Conservation (phyloP, 1,140 invertebrate species). For the Drosophila repleta region DNA sequence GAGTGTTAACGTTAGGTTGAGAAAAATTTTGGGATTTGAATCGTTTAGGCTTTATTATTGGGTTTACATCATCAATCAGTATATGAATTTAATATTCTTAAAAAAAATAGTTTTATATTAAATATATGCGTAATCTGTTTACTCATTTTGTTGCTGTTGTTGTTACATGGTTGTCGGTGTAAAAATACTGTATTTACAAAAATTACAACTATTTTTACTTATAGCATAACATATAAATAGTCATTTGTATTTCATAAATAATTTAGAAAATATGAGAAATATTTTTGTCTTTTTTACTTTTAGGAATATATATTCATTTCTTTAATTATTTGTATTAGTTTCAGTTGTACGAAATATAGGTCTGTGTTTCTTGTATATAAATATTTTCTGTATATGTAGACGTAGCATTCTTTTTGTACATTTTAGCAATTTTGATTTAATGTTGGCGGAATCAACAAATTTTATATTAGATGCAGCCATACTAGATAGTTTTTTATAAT, state of each 20-base stretch:
- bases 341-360: constrained; percentile 73
- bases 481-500: constrained; percentile 6
- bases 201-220: constrained; percentile 72
- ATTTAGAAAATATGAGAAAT: constrained; percentile 83
- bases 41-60: constrained; percentile 61
- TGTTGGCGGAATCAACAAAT: constrained; percentile 25
- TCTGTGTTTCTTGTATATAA: constrained; percentile 63
- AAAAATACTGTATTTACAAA: constrained; percentile 81
- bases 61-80: constrained; percentile 49
- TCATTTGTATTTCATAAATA: constrained; percentile 78
- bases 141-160: constrained; percentile 36
- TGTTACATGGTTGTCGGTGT: constrained; percentile 53
- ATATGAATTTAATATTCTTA: constrained; percentile 65
- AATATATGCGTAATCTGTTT: constrained; percentile 61
- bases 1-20: constrained; percentile 28
- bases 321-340: constrained; percentile 63
- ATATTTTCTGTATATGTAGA: constrained; percentile 67
- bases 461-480: constrained; percentile 53
- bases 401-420: constrained; percentile 64
- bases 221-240: constrained; percentile 76
- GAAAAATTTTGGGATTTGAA: constrained; percentile 51
- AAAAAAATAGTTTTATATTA: constrained; percentile 74
- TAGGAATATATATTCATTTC: constrained; percentile 71
- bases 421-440: constrained; percentile 54
- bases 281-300: constrained; percentile 70